These are phyloP conservation scores for Mimumesa dahlbomi DNA, from an alignment of 2,888 invertebrate species.

Conservation along the genomic window DNA sequence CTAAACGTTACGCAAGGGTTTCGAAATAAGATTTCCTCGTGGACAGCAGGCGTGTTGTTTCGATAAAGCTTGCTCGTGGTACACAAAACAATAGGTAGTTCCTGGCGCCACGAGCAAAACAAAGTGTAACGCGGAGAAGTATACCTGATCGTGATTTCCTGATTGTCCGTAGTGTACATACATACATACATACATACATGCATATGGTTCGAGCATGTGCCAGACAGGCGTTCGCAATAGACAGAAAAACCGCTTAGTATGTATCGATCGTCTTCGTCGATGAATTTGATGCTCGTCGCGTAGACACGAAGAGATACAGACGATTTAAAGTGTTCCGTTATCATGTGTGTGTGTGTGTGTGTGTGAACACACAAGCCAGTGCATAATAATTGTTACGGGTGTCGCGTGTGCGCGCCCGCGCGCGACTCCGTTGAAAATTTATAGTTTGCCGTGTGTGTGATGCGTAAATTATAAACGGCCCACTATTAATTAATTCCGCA, in stretches of 20 bases:
- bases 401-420: background rate
- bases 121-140: slow-evolving; percentile 27
- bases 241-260: too few species aligned
- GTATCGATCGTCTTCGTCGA: slow-evolving; percentile 40
- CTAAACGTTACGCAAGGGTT: too few species aligned
- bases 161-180: slow-evolving; percentile 40
- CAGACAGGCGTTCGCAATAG: slow-evolving; percentile 38
- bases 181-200: background rate
- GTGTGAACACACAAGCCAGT: slow-evolving; percentile 30
- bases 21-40: too few species aligned
- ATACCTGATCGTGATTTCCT: slow-evolving; percentile 68
- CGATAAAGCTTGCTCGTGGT: background rate
- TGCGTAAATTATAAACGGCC: slow-evolving; percentile 53
- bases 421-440: background rate
- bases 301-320: slow-evolving; percentile 36
- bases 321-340: slow-evolving; percentile 47
- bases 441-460: slow-evolving; percentile 30
- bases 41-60: too few species aligned
- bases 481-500: slow-evolving; percentile 55
- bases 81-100: background rate
- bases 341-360: slow-evolving; percentile 40
- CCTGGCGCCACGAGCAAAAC: slow-evolving; percentile 35
- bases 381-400: slow-evolving; percentile 19
- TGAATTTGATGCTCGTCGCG: slow-evolving; percentile 57
- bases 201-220: slow-evolving; percentile 42